Percentiles rank a stretch among this genome's conserved stretches.
phyloP scores from a whole-genome alignment of 2,113 vertebrate genomes.

The Oryzias celebensis region DNA sequence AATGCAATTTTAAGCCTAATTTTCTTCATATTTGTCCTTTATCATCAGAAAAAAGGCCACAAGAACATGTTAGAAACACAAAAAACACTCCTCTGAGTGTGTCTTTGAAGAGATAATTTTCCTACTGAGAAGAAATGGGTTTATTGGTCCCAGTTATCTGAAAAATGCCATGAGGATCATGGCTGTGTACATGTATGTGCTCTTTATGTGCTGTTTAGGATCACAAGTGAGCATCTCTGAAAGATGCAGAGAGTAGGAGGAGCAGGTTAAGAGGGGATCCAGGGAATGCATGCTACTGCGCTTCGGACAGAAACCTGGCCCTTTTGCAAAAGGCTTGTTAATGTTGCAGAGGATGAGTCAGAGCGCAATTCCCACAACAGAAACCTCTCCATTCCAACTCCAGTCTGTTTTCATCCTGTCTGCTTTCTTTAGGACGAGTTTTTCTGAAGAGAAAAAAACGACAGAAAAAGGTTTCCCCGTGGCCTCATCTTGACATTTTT shows the following conservation, averaged over 20 bases:
- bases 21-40: too few relatives aligned
- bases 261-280: background rate
- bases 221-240: conserved; percentile 6
- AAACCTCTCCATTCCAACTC: conserved; percentile 59
- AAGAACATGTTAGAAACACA: too few relatives aligned
- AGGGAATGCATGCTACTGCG: conserved; percentile 10
- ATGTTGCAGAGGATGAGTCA: conserved; percentile 69
- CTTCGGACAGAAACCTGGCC: conserved; percentile 44
- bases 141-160: too few relatives aligned
- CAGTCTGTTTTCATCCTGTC: conserved; percentile 74
- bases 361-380: conserved; percentile 60
- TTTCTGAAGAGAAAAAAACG: conserved; percentile 17
- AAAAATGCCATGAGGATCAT: too few relatives aligned
- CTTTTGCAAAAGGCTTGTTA: conserved; percentile 59
- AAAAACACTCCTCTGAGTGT: too few relatives aligned
- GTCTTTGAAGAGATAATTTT: too few relatives aligned
- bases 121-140: too few relatives aligned
- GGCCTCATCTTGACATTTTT: conserved; percentile 59
- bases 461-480: conserved; percentile 47
- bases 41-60: too few relatives aligned
- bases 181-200: background rate
- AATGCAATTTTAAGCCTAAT: too few relatives aligned
- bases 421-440: conserved; percentile 51
- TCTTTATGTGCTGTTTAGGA: conserved; percentile 1
- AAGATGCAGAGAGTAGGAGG: background rate